Percentiles rank a stretch among this genome's conserved stretches.
Conservation (phyloP, 2,113 vertebrate genomes). For the Thalassoma bifasciatum region DNA sequence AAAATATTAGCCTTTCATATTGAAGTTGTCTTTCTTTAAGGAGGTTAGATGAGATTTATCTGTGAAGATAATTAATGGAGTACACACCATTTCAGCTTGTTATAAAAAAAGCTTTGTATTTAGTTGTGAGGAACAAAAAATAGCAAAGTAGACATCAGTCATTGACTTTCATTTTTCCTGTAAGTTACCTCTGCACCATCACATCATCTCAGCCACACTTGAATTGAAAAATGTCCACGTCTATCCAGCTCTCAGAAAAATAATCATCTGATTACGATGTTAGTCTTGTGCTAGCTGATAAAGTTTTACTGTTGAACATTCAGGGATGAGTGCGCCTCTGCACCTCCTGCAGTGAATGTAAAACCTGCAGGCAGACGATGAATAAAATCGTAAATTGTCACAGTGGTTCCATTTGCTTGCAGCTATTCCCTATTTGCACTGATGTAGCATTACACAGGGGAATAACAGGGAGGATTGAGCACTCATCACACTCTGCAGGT, state of each 20-base stretch:
- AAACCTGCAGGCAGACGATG: slow-evolving; percentile 26
- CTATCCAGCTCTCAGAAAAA: slow-evolving; percentile 59
- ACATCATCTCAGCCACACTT: slow-evolving; percentile 40
- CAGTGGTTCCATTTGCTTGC: slow-evolving; percentile 40
- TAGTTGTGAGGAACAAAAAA: slow-evolving; percentile 32
- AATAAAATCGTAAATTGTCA: slow-evolving; percentile 42
- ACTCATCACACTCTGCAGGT: slow-evolving; percentile 74
- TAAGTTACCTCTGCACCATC: slow-evolving; percentile 52
- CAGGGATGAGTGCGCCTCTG: slow-evolving; percentile 23
- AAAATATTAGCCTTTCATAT: neutral
- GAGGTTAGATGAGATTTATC: too few species aligned
- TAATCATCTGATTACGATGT: too few species aligned
- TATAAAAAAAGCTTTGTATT: slow-evolving; percentile 48
- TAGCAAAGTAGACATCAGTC: slow-evolving; percentile 51
- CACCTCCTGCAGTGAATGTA: slow-evolving; percentile 23
- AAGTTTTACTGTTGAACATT: slow-evolving; percentile 33
- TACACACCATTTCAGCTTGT: slow-evolving; percentile 63
- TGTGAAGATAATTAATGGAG: too few species aligned
- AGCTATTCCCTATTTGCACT: slow-evolving; percentile 42
- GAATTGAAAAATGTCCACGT: slow-evolving; percentile 45
- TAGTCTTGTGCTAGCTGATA: slow-evolving; percentile 19
- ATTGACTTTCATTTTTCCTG: slow-evolving; percentile 39
- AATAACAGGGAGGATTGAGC: slow-evolving; percentile 67
- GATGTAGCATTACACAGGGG: slow-evolving; percentile 47
- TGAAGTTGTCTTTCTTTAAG: too few species aligned